Evolutionary conservation across 2,113 vertebrate species (phyloP), one percentile per base, ranked within the genome.

Genomic region (Gambusia affinis): DNA sequence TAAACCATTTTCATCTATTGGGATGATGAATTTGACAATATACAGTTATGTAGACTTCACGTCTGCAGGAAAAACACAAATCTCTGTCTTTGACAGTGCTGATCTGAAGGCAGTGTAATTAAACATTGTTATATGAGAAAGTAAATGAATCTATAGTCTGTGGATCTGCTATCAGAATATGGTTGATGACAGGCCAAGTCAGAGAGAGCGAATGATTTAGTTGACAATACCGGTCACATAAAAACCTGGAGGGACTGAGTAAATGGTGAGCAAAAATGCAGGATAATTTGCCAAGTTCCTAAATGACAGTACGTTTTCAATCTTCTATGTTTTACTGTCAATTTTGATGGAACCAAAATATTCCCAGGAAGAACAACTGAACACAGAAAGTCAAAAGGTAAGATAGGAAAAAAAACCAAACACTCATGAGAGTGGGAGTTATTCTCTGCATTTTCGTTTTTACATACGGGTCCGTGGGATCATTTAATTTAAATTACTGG

Each of bases 101-200:
- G 88, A 87, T 90, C 90, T 87, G 89, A 93, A 89, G 87, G 88
- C 88, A 88, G 87, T 89, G 88, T 91, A 93, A 93, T 93, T 92
- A 93, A 92, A 92, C 89, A 90, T 90, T 91, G 89, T 92, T 91
- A 92, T 91, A 87, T 85, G 87, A 88, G 86, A 88, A 86, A 90
- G 86, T 89, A 87, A 91, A 93, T 91, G 84, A 89, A 90, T 91
- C 88, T 82, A 84, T 86, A 88, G 88, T 88, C 83, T 89, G 88
- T 86, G 89, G 90, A 90, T 88, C 87, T 90, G 89, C 87, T 86
- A 90, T 92, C 81, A 81, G 89, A 87, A 91, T 88, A 69, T 72
- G 85, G 72, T 79, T 86, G 89, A 92, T 90, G 89, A 91, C 87
- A 72, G 81, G 78, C 73, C 73, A 67, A 69, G 83, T 76, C 80